A percentile compares a stretch with the other conserved stretches of the same genome.
Evolutionary conservation across 2,797 vertebrate genomes (phyloP).

Genomic region (Poeciliopsis gracilis): DNA sequence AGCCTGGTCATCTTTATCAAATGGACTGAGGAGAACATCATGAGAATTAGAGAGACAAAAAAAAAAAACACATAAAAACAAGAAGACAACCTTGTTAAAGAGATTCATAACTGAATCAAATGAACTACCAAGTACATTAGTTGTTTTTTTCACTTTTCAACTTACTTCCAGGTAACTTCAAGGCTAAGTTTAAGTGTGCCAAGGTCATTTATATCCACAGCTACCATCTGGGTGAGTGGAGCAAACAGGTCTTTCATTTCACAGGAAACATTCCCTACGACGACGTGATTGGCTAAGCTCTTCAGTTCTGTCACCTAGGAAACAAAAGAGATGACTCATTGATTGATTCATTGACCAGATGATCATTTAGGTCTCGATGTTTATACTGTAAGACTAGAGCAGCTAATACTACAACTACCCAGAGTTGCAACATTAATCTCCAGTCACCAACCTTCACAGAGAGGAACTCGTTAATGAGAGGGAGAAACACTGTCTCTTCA

Average conservation of each 20-base stretch:
- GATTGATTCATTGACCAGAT: background rate
- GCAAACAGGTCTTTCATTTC: slow-evolving; percentile 96
- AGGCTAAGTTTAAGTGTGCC: slow-evolving; percentile 96
- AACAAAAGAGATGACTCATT: slow-evolving; percentile 31
- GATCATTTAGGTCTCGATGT: background rate
- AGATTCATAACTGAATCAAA: background rate
- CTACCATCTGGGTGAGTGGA: slow-evolving; percentile 91
- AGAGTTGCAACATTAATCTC: background rate
- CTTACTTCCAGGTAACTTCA: slow-evolving; percentile 97
- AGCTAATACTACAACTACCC: background rate
- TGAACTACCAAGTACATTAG: background rate
- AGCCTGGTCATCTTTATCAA: slow-evolving; percentile 95
- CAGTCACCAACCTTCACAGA: slow-evolving; percentile 87
- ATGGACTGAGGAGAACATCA: slow-evolving; percentile 82
- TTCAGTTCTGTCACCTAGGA: slow-evolving; percentile 93
- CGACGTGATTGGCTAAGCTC: slow-evolving; percentile 93
- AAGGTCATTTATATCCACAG: slow-evolving; percentile 97
- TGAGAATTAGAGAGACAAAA: background rate
- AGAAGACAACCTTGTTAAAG: background rate
- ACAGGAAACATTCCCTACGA: slow-evolving; percentile 94
- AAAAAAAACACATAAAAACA: background rate
- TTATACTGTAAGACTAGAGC: background rate
- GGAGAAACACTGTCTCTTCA: slow-evolving; percentile 93
- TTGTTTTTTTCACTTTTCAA: background rate
- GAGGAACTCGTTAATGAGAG: slow-evolving; percentile 93